Base-by-base conservation (phyloP, 2,888 invertebrate genomes). In the Acronicta psi region DNA sequence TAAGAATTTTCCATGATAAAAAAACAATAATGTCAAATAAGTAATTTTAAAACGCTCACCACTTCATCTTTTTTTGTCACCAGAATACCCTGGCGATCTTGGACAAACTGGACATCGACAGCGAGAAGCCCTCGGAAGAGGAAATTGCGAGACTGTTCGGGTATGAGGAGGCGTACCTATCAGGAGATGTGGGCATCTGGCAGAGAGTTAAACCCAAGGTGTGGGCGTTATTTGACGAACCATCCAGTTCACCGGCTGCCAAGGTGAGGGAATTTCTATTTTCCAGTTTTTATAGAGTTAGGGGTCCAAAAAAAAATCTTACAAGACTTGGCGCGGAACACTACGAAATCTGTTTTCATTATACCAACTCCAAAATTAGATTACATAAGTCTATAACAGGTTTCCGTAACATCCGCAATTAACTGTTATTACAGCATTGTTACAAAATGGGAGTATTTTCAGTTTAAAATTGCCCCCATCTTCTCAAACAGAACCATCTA, bases 201-300 rank as follows among this genome's bases (percentile, higher is more conserved):
- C 99, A 99, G 92, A 95, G 96, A 68, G 93, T 98, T 75, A 98
- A 98, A 84, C 99, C 98, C 6, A 97, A 97, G 86, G 96, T 99
- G 49, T 99, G 99, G 99, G 97, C 99, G 4, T 93, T 99, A 55
- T 99, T 99, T 87, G 99, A 99, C 85, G 99, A 99, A 90, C 99
- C 99, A 0, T 98, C 98, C 80, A 99, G 99, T 70, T 99, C 99
- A 55, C 96, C 96, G 49, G 95, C 96, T 65, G 99, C 99, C 63
- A 99, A 99, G 96, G 98, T 98, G 86, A 90, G 87, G 13, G 13
- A 31, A 1, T 25, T 10, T 10, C 9, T 10, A 25, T 23, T 23
- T 7, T 7, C 23, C 4, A 20, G 20, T 2, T 20, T 5, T 4
- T 4, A 20, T 20, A 4, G 2, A 2, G 5, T 20, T 5, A 20